A percentile compares a stretch with the other conserved stretches of the same genome.
Evolutionary conservation across 2,113 vertebrate species (phyloP).

Genomic region (Quiscalus mexicanus): DNA sequence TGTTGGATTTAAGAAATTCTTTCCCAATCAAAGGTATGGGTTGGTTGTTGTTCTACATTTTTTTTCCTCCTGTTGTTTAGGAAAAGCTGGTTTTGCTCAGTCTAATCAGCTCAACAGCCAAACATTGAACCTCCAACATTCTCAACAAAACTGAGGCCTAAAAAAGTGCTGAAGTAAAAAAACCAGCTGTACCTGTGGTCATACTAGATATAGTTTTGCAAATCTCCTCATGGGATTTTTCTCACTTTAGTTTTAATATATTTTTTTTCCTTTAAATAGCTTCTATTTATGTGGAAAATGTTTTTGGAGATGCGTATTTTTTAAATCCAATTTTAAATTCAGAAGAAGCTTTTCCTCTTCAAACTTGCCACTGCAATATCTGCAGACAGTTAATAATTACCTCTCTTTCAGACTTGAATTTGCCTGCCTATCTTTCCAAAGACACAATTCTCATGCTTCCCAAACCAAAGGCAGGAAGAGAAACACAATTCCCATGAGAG

Average conservation of each 20-base stretch:
- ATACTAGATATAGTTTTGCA: neutral
- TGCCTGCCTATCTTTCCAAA: neutral
- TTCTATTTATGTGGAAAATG: neutral
- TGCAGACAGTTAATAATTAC: neutral
- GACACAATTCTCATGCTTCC: neutral
- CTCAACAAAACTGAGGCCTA: neutral
- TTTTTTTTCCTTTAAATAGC: neutral
- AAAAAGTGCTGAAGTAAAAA: neutral
- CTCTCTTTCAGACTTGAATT: neutral
- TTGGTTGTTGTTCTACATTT: neutral
- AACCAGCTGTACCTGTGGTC: neutral
- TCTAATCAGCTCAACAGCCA: neutral
- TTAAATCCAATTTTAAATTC: neutral
- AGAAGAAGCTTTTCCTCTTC: neutral
- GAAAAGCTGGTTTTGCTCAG: neutral
- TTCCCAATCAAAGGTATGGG: neutral
- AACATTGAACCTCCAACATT: neutral
- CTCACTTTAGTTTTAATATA: neutral
- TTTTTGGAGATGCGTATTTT: neutral
- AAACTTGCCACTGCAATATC: neutral
- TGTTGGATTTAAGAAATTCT: neutral
- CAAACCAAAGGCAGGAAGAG: neutral
- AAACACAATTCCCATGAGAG: neutral
- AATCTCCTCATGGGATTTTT: neutral
- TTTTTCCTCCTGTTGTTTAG: neutral